Evolutionary conservation across 2,797 vertebrate species (phyloP).

Genomic region (Pseudochirops cupreus): DNA sequence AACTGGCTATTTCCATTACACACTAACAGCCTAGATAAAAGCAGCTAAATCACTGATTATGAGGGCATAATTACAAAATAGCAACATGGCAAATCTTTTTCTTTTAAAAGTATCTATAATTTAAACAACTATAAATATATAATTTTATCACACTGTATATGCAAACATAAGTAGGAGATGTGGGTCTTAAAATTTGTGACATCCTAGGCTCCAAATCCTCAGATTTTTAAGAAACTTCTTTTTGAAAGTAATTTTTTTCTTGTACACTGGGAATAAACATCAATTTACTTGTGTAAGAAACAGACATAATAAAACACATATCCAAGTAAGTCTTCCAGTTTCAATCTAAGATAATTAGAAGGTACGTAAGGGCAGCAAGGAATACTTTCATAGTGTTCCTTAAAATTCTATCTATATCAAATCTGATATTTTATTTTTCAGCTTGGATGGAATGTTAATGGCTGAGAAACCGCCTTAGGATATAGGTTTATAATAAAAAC

Average conservation of each 20-base stretch:
- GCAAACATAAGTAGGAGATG: slow-evolving; percentile 5
- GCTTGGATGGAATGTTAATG: slow-evolving; percentile 39
- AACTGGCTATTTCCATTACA: slow-evolving; percentile 41
- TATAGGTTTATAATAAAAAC: slow-evolving; percentile 22
- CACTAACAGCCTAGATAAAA: slow-evolving; percentile 46
- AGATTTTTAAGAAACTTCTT: not conserved
- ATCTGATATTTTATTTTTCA: slow-evolving; percentile 43
- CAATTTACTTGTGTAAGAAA: not conserved
- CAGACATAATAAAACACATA: not conserved
- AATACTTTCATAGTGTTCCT: slow-evolving; percentile 45
- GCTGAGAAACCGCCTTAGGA: slow-evolving; percentile 48
- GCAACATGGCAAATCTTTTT: slow-evolving; percentile 18
- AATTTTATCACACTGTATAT: not conserved
- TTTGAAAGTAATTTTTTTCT: not conserved
- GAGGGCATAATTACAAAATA: slow-evolving; percentile 56
- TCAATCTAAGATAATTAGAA: not conserved
- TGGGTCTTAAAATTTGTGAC: not conserved
- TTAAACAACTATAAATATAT: slow-evolving; percentile 21
- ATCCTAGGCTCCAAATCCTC: not conserved
- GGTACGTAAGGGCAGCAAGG: slow-evolving; percentile 5
- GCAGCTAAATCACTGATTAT: not conserved
- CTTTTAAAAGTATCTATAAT: not conserved
- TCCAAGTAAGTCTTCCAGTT: not conserved
- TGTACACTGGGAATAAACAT: not conserved
- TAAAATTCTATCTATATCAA: slow-evolving; percentile 59